phyloP scores from a whole-genome alignment of 2,797 vertebrate species.

The Corythornis leucogaster region DNA sequence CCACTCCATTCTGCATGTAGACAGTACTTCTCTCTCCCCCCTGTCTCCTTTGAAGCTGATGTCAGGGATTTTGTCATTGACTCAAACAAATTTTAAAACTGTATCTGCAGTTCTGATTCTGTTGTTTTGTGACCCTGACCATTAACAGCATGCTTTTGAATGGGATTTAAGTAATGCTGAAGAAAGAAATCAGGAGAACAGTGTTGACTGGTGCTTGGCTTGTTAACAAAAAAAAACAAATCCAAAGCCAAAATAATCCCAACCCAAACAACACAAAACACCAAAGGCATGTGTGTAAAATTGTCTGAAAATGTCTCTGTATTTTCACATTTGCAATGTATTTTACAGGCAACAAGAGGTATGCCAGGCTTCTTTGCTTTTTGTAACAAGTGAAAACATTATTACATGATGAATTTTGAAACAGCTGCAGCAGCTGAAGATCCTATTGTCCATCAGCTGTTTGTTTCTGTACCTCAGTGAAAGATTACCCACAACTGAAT shows the following conservation, averaged over 20 bases:
- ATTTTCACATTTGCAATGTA: not conserved
- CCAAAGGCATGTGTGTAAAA: not conserved
- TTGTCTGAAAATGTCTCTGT: fast-evolving
- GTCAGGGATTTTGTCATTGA: not conserved
- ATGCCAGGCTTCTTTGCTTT: not conserved
- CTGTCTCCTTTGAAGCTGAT: not conserved
- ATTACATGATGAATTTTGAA: not conserved
- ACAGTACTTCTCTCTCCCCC: not conserved
- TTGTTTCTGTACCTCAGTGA: not conserved
- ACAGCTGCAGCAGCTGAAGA: not conserved
- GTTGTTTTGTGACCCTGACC: not conserved
- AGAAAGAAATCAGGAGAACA: not conserved
- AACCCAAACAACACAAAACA: not conserved
- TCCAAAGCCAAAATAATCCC: too few species aligned
- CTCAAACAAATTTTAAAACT: not conserved
- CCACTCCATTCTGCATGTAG: not conserved
- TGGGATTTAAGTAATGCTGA: not conserved
- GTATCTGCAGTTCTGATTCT: not conserved
- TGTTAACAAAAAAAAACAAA: not conserved
- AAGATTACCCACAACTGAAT: not conserved
- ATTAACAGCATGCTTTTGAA: not conserved
- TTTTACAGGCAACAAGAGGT: not conserved
- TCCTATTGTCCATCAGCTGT: not conserved
- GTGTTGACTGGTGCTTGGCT: not conserved
- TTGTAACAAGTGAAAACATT: not conserved